A percentile compares a stretch with the other conserved stretches of the same genome.
Evolutionary conservation across 2,888 invertebrate species (phyloP).

Genomic region (Hecatera dysodea): DNA sequence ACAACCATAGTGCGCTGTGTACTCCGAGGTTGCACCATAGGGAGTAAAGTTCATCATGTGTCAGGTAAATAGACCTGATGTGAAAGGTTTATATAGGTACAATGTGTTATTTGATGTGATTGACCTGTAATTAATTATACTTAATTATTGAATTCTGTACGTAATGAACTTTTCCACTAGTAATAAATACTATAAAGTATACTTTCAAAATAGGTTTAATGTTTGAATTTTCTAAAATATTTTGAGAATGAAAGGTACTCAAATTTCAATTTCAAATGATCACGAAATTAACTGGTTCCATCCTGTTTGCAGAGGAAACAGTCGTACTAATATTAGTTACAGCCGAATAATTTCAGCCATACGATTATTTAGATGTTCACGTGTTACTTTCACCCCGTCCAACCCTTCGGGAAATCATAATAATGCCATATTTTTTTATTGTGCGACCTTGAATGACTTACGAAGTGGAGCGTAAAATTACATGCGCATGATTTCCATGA

Average conservation of each 20-base stretch:
- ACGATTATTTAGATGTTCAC: slow-evolving; percentile 14
- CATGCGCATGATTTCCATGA: slow-evolving; percentile 60
- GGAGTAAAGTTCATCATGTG: neutral
- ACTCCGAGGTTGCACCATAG: neutral
- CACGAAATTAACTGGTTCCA: neutral
- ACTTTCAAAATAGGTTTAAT: neutral
- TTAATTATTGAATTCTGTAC: too few relatives aligned
- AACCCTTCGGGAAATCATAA: slow-evolving; percentile 47
- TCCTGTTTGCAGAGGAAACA: neutral
- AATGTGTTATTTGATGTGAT: too few relatives aligned
- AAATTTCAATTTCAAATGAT: too few relatives aligned
- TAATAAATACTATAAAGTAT: too few relatives aligned
- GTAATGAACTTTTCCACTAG: too few relatives aligned
- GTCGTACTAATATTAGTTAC: neutral
- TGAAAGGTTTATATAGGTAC: too few relatives aligned
- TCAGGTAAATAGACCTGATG: neutral
- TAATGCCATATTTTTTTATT: slow-evolving; percentile 43
- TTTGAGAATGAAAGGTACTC: neutral
- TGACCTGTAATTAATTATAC: too few relatives aligned
- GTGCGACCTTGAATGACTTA: slow-evolving; percentile 46
- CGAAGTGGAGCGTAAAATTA: slow-evolving; percentile 48
- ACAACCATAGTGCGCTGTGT: neutral
- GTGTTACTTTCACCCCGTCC: slow-evolving; percentile 30
- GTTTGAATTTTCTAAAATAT: neutral
- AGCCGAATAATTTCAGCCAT: slow-evolving; percentile 10